A percentile compares a stretch with the other conserved stretches of the same genome.
Conservation (phyloP, 2,797 vertebrate genomes). For the Halcyon chelicuti region DNA sequence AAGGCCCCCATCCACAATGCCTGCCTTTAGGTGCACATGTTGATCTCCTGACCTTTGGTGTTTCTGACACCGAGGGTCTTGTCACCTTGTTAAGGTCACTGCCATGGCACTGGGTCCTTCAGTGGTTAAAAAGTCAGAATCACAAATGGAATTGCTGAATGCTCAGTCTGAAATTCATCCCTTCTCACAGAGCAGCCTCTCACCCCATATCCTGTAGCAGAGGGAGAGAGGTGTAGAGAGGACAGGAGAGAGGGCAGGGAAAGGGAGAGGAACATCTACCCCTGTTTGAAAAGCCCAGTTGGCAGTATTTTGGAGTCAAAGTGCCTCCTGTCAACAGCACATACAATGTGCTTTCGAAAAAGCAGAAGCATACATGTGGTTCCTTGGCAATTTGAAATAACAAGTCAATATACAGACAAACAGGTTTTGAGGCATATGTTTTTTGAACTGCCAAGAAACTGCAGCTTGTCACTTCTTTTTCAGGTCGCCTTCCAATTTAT, state of each 20-base stretch:
- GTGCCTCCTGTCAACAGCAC: not conserved
- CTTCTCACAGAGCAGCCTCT: not conserved
- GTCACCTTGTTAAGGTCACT: not conserved
- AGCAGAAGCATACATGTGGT: not conserved
- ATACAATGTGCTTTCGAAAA: conserved; percentile 20
- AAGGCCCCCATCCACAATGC: fast-evolving
- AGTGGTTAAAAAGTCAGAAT: not conserved
- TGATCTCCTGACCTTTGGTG: not conserved
- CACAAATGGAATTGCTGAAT: not conserved
- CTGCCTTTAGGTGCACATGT: fast-evolving
- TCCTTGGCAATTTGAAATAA: conserved; percentile 28
- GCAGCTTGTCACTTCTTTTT: not conserved
- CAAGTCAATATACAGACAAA: not conserved
- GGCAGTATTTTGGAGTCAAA: not conserved
- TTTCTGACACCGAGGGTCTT: not conserved
- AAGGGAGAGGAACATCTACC: not conserved
- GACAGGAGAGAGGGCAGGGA: not conserved
- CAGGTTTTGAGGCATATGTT: conserved; percentile 1
- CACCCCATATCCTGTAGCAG: fast-evolving
- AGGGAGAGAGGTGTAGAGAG: not conserved
- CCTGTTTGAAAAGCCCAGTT: not conserved
- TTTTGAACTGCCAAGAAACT: not conserved
- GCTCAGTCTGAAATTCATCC: not conserved
- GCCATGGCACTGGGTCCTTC: not conserved
- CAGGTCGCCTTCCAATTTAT: not conserved